A percentile compares a stretch with the other conserved stretches of the same genome.
Conservation (phyloP, 2,113 vertebrate genomes). For the Centropus bengalensis region DNA sequence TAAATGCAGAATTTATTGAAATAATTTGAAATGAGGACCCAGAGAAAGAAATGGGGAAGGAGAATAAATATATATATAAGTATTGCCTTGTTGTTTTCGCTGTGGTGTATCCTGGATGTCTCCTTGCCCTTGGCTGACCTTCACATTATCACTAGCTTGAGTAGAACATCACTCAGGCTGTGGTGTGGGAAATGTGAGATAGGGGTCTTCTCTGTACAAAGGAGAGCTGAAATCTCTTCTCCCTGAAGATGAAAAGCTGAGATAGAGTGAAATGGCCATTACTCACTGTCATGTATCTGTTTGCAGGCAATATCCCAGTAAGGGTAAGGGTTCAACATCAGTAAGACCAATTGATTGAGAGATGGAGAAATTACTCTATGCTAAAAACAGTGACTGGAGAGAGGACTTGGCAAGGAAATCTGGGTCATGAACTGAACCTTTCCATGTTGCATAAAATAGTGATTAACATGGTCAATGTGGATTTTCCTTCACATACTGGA, state of each 20-base stretch:
- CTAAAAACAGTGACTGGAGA: neutral
- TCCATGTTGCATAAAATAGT: neutral
- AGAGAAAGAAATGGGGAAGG: neutral
- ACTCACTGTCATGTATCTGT: accelerated
- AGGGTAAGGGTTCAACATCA: neutral
- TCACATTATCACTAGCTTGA: neutral
- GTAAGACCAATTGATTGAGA: neutral
- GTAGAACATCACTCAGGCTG: neutral
- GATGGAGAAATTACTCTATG: neutral
- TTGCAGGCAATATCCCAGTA: neutral
- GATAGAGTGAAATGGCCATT: neutral
- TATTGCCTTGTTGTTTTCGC: neutral
- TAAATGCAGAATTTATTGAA: neutral
- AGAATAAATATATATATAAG: too few relatives aligned
- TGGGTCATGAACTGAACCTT: neutral
- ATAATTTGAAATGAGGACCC: neutral
- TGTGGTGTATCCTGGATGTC: neutral
- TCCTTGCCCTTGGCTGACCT: neutral
- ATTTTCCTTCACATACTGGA: accelerated
- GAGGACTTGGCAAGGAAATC: neutral
- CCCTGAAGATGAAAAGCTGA: neutral
- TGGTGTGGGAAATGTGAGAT: neutral
- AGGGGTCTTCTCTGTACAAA: neutral
- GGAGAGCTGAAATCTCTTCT: neutral
- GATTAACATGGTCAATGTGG: neutral